Evolutionary conservation across 2,888 invertebrate species (phyloP).

Genomic region (Prionchulus punctatus): DNA sequence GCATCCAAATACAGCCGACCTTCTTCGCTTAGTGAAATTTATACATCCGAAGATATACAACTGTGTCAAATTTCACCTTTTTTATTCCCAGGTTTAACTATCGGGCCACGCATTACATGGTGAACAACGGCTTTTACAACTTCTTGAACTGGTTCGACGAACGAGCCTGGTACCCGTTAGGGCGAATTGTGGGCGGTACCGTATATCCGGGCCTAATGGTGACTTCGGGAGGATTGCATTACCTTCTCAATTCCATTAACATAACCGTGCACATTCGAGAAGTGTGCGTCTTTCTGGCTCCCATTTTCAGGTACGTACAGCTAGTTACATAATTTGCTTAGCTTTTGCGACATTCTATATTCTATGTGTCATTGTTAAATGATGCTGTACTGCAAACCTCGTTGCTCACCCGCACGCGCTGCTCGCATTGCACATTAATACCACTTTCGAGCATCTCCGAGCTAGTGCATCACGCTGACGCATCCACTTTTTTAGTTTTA

Average conservation of each 20-base stretch:
- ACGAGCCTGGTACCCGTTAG: slow-evolving; percentile 95
- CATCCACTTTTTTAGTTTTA: too few relatives aligned
- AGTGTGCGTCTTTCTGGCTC: slow-evolving; percentile 95
- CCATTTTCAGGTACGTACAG: slow-evolving; percentile 82
- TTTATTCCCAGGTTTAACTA: slow-evolving; percentile 76
- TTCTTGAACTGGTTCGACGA: slow-evolving; percentile 99
- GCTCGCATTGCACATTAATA: too few relatives aligned
- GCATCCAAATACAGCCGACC: too few relatives aligned
- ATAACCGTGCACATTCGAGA: slow-evolving; percentile 96
- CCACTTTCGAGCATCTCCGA: too few relatives aligned
- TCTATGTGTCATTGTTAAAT: too few relatives aligned
- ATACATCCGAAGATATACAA: too few relatives aligned
- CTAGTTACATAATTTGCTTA: too few relatives aligned
- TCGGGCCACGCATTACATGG: slow-evolving; percentile 95
- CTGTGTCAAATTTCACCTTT: background rate
- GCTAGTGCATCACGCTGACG: too few relatives aligned
- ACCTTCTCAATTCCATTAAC: slow-evolving; percentile 69
- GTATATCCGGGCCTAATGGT: slow-evolving; percentile 98
- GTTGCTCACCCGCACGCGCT: too few relatives aligned
- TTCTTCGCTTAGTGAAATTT: background rate
- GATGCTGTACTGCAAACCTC: too few relatives aligned
- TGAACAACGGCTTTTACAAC: slow-evolving; percentile 95
- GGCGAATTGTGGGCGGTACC: slow-evolving; percentile 95
- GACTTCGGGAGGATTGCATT: slow-evolving; percentile 91
- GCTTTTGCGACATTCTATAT: too few relatives aligned